Percentiles rank a stretch among this genome's conserved stretches.
Conservation (phyloP, 2,888 invertebrate genomes). For the Cephus pulcher region DNA sequence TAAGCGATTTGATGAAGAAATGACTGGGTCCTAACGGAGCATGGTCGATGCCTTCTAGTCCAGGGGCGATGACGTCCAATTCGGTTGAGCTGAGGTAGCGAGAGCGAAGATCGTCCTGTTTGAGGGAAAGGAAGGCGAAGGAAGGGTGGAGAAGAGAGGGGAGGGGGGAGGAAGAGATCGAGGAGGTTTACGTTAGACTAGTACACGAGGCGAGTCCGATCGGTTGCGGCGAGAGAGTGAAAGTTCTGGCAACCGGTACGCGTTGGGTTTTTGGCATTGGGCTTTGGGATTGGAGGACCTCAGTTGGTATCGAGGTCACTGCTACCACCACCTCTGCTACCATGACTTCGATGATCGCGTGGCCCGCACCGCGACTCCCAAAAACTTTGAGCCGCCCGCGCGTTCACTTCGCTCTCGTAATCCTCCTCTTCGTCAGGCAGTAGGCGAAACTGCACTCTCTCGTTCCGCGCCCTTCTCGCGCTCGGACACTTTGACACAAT, state of each 20-base stretch:
- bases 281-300: slow-evolving; percentile 56
- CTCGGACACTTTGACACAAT: not conserved
- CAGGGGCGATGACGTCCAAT: not conserved
- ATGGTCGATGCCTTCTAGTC: not conserved
- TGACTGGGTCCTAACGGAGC: not conserved
- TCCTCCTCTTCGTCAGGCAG: not conserved
- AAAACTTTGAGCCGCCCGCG: slow-evolving; percentile 46
- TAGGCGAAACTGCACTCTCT: slow-evolving; percentile 7
- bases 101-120: not conserved
- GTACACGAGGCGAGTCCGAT: slow-evolving; percentile 14
- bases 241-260: slow-evolving; percentile 44
- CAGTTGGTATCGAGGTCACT: slow-evolving; percentile 64
- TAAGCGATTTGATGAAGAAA: not conserved
- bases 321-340: slow-evolving; percentile 58
- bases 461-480: slow-evolving; percentile 12
- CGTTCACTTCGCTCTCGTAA: slow-evolving; percentile 46
- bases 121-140: not conserved
- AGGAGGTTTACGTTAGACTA: not conserved
- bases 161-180: not conserved
- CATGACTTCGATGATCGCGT: slow-evolving; percentile 41
- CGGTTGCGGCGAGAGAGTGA: slow-evolving; percentile 41
- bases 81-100: not conserved
- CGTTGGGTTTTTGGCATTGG: slow-evolving; percentile 61
- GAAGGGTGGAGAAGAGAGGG: not conserved
- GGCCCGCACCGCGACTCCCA: slow-evolving; percentile 43